Conservation (phyloP, 2,888 invertebrate genomes). For the Abrostola tripartita region DNA sequence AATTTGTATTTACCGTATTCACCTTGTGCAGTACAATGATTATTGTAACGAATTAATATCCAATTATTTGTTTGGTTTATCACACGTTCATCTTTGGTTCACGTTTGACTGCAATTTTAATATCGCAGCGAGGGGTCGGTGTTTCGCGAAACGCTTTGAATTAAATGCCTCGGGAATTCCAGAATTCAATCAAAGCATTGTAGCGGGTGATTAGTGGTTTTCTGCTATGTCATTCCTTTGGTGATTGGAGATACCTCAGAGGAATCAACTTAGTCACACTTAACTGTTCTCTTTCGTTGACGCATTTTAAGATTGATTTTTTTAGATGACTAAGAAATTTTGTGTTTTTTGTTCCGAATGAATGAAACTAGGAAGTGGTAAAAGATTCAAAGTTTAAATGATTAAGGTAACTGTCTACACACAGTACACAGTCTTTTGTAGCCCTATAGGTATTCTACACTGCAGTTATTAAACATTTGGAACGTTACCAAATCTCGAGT, state of each 20-base stretch:
- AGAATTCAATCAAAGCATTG: conserved; percentile 54
- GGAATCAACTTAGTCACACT: conserved; percentile 47
- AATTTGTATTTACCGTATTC: conserved; percentile 13
- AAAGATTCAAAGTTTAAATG: no score
- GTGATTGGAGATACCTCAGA: conserved; percentile 34
- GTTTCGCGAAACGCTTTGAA: conserved; percentile 51
- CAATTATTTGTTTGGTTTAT: conserved; percentile 36
- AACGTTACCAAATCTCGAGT: conserved; percentile 18
- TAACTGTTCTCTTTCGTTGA: conserved; percentile 33
- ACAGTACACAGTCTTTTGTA: no score
- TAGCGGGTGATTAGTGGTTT: conserved; percentile 41
- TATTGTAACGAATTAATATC: conserved; percentile 26
- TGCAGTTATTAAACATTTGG: conserved; percentile 3
- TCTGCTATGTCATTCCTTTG: conserved; percentile 50
- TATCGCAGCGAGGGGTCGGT: conserved; percentile 58
- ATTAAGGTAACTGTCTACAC: no score
- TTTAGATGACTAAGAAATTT: conserved; percentile 38
- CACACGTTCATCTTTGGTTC: conserved; percentile 42
- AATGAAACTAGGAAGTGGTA: conserved; percentile 36
- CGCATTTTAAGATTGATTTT: conserved; percentile 39
- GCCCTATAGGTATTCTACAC: conserved; percentile 33
- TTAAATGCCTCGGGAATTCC: conserved; percentile 50
- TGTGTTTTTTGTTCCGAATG: conserved; percentile 18
- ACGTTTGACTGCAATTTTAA: conserved; percentile 58
- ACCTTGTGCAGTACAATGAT: conserved; percentile 9